These are phyloP conservation scores for Cricetomys ansorgei DNA, from an alignment of 2,113 vertebrate genomes.

Conservation along the genomic window DNA sequence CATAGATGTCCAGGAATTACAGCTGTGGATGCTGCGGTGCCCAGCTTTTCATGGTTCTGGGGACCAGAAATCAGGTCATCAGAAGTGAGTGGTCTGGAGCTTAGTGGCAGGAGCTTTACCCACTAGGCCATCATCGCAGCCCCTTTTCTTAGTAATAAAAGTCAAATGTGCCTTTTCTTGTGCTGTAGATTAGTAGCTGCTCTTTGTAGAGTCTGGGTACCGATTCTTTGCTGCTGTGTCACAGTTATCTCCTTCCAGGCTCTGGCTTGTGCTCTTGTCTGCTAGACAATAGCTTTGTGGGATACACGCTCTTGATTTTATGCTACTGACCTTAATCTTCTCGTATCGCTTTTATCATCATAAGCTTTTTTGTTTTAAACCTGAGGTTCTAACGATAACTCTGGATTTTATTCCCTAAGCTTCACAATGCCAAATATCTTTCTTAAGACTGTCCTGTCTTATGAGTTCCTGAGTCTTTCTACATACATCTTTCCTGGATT, in stretches of 20 bases:
- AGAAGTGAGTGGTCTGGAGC: no score
- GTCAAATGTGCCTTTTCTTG: not conserved
- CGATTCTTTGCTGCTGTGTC: not conserved
- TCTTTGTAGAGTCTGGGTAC: not conserved
- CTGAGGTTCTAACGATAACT: not conserved
- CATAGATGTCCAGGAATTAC: not conserved
- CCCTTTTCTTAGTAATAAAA: not conserved
- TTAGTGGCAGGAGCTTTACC: not conserved
- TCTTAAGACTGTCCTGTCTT: not conserved
- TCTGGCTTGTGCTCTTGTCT: not conserved
- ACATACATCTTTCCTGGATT: not conserved
- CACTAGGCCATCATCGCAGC: not conserved
- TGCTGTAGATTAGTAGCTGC: not conserved
- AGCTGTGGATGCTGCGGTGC: not conserved
- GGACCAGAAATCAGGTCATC: not conserved
- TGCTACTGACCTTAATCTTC: not conserved
- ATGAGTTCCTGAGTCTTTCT: not conserved
- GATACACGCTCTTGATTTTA: constrained; percentile 18
- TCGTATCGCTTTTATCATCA: not conserved
- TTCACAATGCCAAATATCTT: constrained; percentile 11
- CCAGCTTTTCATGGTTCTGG: not conserved
- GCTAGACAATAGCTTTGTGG: not conserved
- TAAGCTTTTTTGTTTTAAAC: not conserved
- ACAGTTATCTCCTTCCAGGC: not conserved
- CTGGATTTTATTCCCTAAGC: not conserved